phyloP scores from a whole-genome alignment of 2,113 vertebrate species.

The Oceanites oceanicus region DNA sequence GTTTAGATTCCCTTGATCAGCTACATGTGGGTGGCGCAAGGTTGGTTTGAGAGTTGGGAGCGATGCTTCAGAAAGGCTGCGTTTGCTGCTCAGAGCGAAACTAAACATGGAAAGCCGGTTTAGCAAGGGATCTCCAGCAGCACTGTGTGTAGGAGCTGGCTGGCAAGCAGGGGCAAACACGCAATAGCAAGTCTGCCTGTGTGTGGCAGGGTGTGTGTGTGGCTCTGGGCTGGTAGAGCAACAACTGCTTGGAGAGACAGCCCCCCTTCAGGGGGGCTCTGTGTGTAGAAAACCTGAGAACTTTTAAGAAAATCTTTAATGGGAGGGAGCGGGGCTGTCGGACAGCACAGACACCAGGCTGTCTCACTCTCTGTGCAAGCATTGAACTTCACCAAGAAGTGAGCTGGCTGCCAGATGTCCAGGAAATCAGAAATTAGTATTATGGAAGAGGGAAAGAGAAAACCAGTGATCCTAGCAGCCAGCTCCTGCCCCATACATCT shows the following conservation, averaged over 20 bases:
- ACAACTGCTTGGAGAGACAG: neutral
- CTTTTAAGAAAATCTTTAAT: neutral
- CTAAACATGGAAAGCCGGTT: neutral
- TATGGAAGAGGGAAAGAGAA: neutral
- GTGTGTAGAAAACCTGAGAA: neutral
- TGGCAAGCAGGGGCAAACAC: neutral
- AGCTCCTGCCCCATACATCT: neutral
- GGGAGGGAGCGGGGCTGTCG: rapidly evolving
- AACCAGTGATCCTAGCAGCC: neutral
- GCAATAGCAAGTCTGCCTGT: neutral
- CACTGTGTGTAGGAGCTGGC: neutral
- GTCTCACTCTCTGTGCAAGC: neutral
- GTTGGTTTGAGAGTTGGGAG: neutral
- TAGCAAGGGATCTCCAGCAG: neutral
- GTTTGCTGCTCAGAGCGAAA: neutral
- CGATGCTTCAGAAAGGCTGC: neutral
- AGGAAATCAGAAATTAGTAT: neutral
- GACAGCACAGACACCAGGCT: neutral
- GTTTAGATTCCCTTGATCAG: neutral
- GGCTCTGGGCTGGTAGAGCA: neutral
- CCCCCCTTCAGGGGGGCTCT: neutral
- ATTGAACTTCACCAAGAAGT: neutral
- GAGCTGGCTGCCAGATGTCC: neutral
- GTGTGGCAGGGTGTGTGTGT: too few species aligned
- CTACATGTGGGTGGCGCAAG: neutral